Evolutionary conservation across 2,797 vertebrate species (phyloP).

Genomic region (Loriculus beryllinus): DNA sequence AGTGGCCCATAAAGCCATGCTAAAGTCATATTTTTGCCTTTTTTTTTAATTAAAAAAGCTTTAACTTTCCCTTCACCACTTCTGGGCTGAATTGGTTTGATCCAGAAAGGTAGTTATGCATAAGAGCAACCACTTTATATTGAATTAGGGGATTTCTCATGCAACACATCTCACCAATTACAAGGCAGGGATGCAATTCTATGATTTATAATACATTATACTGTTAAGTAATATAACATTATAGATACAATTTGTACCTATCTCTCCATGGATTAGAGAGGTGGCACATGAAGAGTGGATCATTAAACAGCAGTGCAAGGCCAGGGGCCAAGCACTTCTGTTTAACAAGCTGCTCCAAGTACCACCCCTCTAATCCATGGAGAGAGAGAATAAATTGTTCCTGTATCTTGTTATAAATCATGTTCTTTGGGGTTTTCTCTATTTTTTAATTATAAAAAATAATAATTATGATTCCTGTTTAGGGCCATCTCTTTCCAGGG

Average conservation of each 20-base stretch:
- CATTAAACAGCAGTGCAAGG: constrained; percentile 79
- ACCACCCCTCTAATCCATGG: constrained; percentile 77
- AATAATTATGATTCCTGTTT: constrained; percentile 12
- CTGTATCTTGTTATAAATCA: constrained; percentile 65
- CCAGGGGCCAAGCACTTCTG: constrained; percentile 80
- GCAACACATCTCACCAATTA: constrained; percentile 79
- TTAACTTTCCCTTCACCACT: constrained; percentile 67
- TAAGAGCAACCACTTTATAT: constrained; percentile 75
- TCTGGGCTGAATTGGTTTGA: constrained; percentile 70
- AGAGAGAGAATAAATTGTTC: constrained; percentile 76
- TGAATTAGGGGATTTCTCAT: constrained; percentile 79
- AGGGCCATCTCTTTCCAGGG: not conserved
- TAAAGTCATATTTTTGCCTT: constrained; percentile 52
- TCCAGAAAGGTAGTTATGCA: constrained; percentile 73
- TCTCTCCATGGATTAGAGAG: constrained; percentile 80
- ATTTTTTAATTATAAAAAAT: not conserved
- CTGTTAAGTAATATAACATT: constrained; percentile 83
- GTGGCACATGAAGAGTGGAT: constrained; percentile 78
- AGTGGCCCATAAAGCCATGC: constrained; percentile 23
- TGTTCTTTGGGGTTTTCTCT: constrained; percentile 27
- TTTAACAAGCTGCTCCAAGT: constrained; percentile 81
- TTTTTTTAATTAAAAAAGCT: constrained; percentile 69
- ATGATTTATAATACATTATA: constrained; percentile 83
- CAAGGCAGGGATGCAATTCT: constrained; percentile 79
- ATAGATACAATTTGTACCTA: constrained; percentile 83